Percentiles rank a stretch among this genome's conserved stretches.
phyloP scores from a whole-genome alignment of 2,113 vertebrate species.

The Bubalus kerabau region DNA sequence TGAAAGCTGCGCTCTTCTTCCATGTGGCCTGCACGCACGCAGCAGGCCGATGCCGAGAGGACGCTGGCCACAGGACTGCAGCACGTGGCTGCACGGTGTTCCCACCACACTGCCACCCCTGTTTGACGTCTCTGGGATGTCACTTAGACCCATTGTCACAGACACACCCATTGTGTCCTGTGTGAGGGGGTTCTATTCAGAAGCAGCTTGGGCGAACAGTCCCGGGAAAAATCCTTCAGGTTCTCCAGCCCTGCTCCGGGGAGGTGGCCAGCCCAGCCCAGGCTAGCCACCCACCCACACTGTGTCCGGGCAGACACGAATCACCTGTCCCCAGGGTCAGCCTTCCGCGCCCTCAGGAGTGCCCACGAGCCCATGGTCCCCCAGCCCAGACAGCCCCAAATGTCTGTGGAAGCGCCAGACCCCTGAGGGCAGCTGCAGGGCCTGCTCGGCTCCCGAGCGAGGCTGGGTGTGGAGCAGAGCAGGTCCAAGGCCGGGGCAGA shows the following conservation, averaged over 20 bases:
- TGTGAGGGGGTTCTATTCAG: not conserved
- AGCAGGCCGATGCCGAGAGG: not conserved
- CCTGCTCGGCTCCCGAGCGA: rapidly evolving
- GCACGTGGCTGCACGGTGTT: too few species aligned
- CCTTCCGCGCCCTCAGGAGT: not conserved
- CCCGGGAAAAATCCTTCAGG: not conserved
- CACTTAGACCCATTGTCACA: not conserved
- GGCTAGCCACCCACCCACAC: not conserved
- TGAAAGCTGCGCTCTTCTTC: not conserved
- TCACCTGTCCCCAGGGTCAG: too few species aligned
- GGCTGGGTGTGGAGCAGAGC: rapidly evolving
- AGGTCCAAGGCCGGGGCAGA: not conserved
- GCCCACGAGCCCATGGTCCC: rapidly evolving
- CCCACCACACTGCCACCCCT: not conserved
- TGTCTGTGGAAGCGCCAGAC: not conserved
- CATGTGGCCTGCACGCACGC: rapidly evolving
- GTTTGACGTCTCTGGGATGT: not conserved
- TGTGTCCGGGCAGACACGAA: too few species aligned
- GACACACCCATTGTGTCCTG: not conserved
- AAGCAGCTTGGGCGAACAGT: not conserved
- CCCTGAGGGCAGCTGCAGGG: not conserved
- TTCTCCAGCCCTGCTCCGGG: not conserved
- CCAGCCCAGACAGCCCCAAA: not conserved
- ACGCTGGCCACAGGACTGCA: not conserved
- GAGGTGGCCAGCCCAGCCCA: not conserved